A percentile compares a stretch with the other conserved stretches of the same genome.
These are phyloP conservation scores for Tarsius wallacei DNA, from an alignment of 2,797 vertebrate species.

Conservation along the genomic window DNA sequence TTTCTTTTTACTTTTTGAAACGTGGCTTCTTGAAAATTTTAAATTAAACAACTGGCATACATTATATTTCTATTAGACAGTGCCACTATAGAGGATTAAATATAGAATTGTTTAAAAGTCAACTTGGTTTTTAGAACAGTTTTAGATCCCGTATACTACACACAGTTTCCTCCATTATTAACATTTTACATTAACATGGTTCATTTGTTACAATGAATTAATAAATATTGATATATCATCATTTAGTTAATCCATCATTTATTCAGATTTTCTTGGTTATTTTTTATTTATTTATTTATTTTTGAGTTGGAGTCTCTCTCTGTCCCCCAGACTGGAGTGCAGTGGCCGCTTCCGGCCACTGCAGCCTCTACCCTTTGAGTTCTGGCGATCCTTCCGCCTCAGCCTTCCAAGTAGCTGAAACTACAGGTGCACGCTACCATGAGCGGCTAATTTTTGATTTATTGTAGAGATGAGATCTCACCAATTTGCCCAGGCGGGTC, in stretches of 20 bases:
- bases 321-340: no score
- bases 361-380: no score
- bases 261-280: neutral
- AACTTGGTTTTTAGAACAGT: neutral
- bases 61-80: neutral
- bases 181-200: neutral
- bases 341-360: no score
- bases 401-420: no score
- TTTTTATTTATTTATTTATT: no score
- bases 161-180: neutral
- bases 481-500: no score
- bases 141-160: neutral
- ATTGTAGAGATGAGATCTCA: no score
- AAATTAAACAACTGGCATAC: neutral
- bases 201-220: neutral
- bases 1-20: conserved; percentile 41
- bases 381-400: no score
- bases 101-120: neutral
- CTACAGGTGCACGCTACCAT: no score
- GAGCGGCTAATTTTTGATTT: no score
- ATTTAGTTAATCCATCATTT: neutral
- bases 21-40: neutral
- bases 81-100: neutral
- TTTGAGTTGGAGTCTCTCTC: no score
- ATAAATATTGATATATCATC: neutral